Conservation (phyloP, 2,888 invertebrate genomes). For the Phyllotreta cruciferae region DNA sequence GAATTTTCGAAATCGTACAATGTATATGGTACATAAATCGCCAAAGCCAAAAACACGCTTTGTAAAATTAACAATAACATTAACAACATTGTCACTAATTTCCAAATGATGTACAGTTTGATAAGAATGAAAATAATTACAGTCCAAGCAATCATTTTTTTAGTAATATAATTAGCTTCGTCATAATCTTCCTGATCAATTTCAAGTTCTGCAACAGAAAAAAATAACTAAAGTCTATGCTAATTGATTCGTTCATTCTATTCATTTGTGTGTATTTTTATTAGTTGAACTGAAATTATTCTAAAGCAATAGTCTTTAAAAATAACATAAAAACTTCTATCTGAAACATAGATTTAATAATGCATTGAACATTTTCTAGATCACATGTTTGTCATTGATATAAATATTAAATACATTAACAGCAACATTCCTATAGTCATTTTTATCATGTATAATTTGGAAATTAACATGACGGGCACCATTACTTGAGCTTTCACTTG, state of each 20-base stretch:
- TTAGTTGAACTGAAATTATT: too few relatives aligned
- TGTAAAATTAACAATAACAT: constrained; percentile 3
- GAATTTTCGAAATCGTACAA: constrained; percentile 9
- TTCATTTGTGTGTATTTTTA: too few relatives aligned
- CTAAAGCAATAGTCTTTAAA: too few relatives aligned
- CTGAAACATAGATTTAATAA: neutral
- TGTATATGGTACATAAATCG: constrained; percentile 1
- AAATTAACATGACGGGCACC: constrained; percentile 17
- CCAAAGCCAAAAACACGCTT: constrained; percentile 3
- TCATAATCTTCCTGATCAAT: constrained; percentile 1
- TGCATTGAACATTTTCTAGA: neutral
- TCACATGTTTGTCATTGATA: constrained; percentile 8
- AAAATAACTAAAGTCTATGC: too few relatives aligned
- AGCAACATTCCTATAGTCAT: constrained; percentile 13
- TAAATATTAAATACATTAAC: constrained; percentile 18
- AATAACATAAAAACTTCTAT: too few relatives aligned
- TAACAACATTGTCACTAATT: constrained; percentile 17
- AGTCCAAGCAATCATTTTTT: constrained; percentile 32
- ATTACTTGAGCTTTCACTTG: constrained; percentile 10
- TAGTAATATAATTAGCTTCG: neutral
- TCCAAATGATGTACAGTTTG: constrained; percentile 32
- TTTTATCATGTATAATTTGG: constrained; percentile 11
- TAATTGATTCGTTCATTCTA: too few relatives aligned
- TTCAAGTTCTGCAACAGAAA: constrained; percentile 9
- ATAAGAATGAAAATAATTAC: constrained; percentile 31